These are phyloP conservation scores for Megaceryle maxima DNA, from an alignment of 2,113 vertebrate species.

Conservation along the genomic window DNA sequence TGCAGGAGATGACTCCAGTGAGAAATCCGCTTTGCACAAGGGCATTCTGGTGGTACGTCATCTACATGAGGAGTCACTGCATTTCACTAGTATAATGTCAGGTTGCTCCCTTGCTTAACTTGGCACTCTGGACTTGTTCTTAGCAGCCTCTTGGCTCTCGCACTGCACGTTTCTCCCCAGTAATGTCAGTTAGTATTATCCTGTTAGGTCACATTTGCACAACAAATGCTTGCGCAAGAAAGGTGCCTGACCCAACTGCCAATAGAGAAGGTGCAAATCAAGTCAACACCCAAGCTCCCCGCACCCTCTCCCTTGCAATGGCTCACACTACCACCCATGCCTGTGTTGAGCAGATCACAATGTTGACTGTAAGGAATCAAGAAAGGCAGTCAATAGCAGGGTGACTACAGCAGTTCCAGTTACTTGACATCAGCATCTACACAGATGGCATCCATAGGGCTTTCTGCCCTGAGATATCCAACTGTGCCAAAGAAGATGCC, in stretches of 20 bases:
- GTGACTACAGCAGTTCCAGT: not conserved
- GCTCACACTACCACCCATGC: not conserved
- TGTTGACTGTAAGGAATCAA: not conserved
- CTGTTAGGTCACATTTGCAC: not conserved
- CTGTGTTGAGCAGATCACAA: not conserved
- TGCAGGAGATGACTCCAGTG: not conserved
- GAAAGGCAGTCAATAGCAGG: not conserved
- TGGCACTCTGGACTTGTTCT: not conserved
- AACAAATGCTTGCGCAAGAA: not conserved
- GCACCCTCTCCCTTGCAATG: not conserved
- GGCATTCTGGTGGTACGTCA: not conserved
- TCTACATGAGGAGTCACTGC: not conserved
- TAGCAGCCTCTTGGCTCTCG: not conserved
- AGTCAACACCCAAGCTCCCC: not conserved
- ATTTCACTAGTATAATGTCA: not conserved
- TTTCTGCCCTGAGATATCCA: not conserved
- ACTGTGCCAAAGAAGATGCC: not conserved
- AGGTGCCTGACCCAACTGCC: not conserved
- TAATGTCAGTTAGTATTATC: not conserved
- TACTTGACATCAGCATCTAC: not conserved
- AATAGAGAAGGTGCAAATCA: not conserved
- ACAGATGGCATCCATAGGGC: not conserved
- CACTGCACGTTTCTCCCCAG: not conserved
- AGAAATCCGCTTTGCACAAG: not conserved
- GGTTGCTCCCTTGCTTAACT: not conserved